Conservation (phyloP, 2,888 invertebrate genomes). For the Drosophila vallismaia region DNA sequence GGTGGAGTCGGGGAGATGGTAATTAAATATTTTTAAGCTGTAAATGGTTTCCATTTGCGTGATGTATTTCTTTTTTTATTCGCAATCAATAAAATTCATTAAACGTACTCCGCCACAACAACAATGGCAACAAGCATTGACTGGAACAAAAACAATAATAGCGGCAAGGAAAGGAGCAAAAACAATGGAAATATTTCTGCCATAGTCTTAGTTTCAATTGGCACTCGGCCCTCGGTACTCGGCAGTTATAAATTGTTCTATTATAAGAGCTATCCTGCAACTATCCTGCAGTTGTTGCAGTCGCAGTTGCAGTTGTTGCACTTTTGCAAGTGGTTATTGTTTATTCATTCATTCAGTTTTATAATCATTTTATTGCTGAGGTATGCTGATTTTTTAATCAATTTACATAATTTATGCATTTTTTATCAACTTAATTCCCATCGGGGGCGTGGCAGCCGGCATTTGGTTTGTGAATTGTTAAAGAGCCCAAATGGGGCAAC, state of each 20-base stretch:
- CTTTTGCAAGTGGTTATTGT: conserved; percentile 49
- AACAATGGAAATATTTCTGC: conserved; percentile 24
- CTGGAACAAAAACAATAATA: conserved; percentile 20
- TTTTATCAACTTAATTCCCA: conserved; percentile 21
- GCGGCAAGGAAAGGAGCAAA: conserved; percentile 9
- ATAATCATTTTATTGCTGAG: conserved; percentile 50
- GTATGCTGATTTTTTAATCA: conserved; percentile 42
- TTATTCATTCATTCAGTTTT: conserved; percentile 31
- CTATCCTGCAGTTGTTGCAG: not conserved
- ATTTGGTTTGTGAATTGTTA: conserved; percentile 40
- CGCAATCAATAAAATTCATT: conserved; percentile 65
- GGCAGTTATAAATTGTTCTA: conserved; percentile 40
- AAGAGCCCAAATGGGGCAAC: conserved; percentile 1
- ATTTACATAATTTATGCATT: conserved; percentile 43
- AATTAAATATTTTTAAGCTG: conserved; percentile 79
- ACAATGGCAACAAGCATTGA: not conserved
- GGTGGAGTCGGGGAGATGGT: conserved; percentile 40
- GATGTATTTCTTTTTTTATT: conserved; percentile 64
- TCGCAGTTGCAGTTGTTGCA: conserved; percentile 23
- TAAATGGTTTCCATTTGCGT: conserved; percentile 76
- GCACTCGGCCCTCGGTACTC: conserved; percentile 36
- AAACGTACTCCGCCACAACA: conserved; percentile 26
- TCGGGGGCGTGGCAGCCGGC: not conserved
- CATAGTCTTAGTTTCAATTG: conserved; percentile 53
- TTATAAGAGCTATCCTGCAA: conserved; percentile 15